Percentiles rank a stretch among this genome's conserved stretches.
These are phyloP conservation scores for Notospermus geniculatus DNA, from an alignment of 1,140 invertebrate species.

Conservation along the genomic window DNA sequence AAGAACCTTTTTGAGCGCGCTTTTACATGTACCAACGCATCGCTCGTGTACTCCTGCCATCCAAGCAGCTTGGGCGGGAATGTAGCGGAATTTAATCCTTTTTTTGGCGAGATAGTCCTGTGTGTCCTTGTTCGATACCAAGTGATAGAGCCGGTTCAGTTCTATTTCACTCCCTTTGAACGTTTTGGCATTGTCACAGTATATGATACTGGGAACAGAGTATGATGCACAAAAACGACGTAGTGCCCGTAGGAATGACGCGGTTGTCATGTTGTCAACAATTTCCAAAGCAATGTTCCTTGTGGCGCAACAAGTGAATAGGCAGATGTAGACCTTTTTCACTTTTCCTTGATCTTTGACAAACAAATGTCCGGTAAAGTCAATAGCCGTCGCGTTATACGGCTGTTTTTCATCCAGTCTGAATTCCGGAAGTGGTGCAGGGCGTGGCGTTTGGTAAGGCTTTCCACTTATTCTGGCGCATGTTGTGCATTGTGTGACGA, in stretches of 20 bases:
- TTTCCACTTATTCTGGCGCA: neutral
- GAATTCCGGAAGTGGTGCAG: neutral
- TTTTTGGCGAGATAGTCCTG: neutral
- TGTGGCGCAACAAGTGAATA: slow-evolving; percentile 1
- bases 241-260: slow-evolving; percentile 1
- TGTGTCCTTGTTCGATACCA: neutral
- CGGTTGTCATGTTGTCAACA: neutral
- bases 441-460: neutral
- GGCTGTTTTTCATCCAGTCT: neutral
- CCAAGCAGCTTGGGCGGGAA: neutral
- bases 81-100: slow-evolving; percentile 1
- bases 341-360: neutral
- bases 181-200: slow-evolving; percentile 6
- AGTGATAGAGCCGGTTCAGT: neutral
- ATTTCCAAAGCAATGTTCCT: neutral
- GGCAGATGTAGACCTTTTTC: neutral
- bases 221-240: neutral
- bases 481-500: neutral
- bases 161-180: neutral
- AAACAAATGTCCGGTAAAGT: slow-evolving; percentile 1
- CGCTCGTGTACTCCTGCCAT: slow-evolving; percentile 5
- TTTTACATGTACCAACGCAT: slow-evolving; percentile 5
- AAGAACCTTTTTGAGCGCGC: slow-evolving; percentile 1
- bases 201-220: neutral
- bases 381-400: neutral